Base-by-base conservation (phyloP, 1,140 invertebrate genomes). In the Drosophila pseudoananassae region DNA sequence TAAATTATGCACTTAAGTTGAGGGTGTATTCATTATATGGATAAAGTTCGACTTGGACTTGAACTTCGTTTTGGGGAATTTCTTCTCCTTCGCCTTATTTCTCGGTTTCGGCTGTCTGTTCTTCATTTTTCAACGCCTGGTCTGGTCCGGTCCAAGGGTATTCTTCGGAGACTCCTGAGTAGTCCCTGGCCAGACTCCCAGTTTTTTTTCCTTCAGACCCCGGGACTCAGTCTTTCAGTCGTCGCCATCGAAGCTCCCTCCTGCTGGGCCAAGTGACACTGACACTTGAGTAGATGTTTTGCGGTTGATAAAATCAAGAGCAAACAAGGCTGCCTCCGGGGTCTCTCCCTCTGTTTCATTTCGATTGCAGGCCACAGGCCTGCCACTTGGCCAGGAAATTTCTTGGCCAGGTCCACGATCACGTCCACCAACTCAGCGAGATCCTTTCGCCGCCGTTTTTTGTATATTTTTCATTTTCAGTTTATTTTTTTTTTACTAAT, bases 1-100 rank as follows among this genome's bases (percentile, higher is more conserved):
- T 88, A 88, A 88, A 88, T 88, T 88, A 88, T 88, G 83, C 83
- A 88, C 83, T 88, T 88, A 88, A 88, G 83, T 88, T 88, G 83
- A 88, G 83, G 83, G 83, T 88, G 83, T 89, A 79, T 88, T 88
- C 83, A 87, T 88, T 88, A 88, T 87, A 61, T 52, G 68, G 77
- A 85, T 85, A 85, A 87, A 87, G 77, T 78, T 87, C 76, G 83
- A 79, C 52, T 73, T 73, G 70, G 68, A 72, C 51, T 43, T 55
- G 57, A 53, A 60, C 43, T 63, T 73, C 57, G 69, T 73, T 52
- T 78, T 74, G 81, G 66, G 66, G 66, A 70, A 70, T 70, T 70
- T 83, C 45, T 59, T 58, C 63, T 65, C 59, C 63, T 66, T 43
- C 63, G 63, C 59, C 51, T 66, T 66, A 66, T 64, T 66, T 64